Percentiles rank a stretch among this genome's conserved stretches.
Conservation (phyloP, 37 sponge, comb jelly and placozoan genomes). For the Dysidea cf. avara region DNA sequence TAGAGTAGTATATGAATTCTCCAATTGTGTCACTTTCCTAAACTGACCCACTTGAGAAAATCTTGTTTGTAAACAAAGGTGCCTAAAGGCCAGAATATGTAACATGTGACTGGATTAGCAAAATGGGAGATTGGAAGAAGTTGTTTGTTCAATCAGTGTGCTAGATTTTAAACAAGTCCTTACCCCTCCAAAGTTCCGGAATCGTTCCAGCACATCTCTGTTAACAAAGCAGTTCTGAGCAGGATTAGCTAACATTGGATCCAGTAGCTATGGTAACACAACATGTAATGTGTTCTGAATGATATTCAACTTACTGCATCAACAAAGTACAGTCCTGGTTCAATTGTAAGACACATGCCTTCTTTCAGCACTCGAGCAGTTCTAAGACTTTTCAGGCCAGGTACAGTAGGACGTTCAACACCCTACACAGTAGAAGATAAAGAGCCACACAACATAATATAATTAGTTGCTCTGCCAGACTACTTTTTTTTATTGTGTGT, state of each 20-base stretch:
- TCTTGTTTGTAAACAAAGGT: too few relatives aligned
- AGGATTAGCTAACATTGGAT: conserved; percentile 72
- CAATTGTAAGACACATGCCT: conserved; percentile 97
- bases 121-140: too few relatives aligned
- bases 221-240: conserved; percentile 83
- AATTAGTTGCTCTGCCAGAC: too few relatives aligned
- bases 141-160: too few relatives aligned
- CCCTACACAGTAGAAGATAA: conserved; percentile 50
- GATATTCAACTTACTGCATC: conserved; percentile 58
- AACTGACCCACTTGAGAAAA: too few relatives aligned
- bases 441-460: background rate
- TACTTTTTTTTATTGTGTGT: too few relatives aligned
- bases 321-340: conserved; percentile 96
- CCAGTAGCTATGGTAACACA: conserved; percentile 62
- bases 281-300: too few relatives aligned
- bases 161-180: too few relatives aligned
- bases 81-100: too few relatives aligned
- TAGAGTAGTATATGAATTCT: too few relatives aligned
- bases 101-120: too few relatives aligned
- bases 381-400: conserved; percentile 82
- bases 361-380: conserved; percentile 82
- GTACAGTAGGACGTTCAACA: conserved; percentile 47
- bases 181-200: conserved; percentile 89
- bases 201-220: conserved; percentile 62
- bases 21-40: too few relatives aligned